These are phyloP conservation scores for Naja naja DNA, from an alignment of 2,113 vertebrate genomes.

Conservation along the genomic window DNA sequence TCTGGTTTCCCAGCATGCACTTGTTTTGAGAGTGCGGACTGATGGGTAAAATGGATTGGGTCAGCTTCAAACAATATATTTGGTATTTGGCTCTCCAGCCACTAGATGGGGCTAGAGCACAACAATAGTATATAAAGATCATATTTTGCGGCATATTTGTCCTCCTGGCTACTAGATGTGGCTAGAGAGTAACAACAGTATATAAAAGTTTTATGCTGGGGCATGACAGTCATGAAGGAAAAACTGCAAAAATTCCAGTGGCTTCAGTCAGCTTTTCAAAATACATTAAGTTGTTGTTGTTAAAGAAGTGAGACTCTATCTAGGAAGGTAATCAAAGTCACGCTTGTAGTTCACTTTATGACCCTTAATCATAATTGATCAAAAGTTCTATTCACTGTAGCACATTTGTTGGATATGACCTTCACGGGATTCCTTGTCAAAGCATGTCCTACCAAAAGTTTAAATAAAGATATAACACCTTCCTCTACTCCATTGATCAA, in stretches of 20 bases:
- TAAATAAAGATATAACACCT: background rate
- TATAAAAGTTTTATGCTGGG: too few relatives aligned
- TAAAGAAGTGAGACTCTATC: background rate
- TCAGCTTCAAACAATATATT: too few relatives aligned
- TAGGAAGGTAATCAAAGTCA: slow-evolving; percentile 11
- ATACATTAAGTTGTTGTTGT: background rate
- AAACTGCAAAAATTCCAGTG: background rate
- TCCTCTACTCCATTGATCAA: background rate
- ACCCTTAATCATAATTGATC: slow-evolving; percentile 44
- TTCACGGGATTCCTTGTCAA: slow-evolving; percentile 13
- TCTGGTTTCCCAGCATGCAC: too few relatives aligned
- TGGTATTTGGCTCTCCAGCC: too few relatives aligned
- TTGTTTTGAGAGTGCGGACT: too few relatives aligned
- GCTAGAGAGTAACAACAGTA: too few relatives aligned
- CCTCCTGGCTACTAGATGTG: too few relatives aligned
- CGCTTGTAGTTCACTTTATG: slow-evolving; percentile 18
- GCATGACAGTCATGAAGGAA: background rate
- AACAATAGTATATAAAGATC: too few relatives aligned
- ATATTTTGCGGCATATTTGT: too few relatives aligned
- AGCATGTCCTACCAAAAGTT: slow-evolving; percentile 14
- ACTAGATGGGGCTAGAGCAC: too few relatives aligned
- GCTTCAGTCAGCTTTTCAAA: background rate
- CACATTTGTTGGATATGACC: slow-evolving; percentile 50
- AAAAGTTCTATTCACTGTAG: slow-evolving; percentile 20
- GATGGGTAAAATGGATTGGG: too few relatives aligned